Conservation (phyloP, 2,797 vertebrate genomes). For the Mallotus villosus region DNA sequence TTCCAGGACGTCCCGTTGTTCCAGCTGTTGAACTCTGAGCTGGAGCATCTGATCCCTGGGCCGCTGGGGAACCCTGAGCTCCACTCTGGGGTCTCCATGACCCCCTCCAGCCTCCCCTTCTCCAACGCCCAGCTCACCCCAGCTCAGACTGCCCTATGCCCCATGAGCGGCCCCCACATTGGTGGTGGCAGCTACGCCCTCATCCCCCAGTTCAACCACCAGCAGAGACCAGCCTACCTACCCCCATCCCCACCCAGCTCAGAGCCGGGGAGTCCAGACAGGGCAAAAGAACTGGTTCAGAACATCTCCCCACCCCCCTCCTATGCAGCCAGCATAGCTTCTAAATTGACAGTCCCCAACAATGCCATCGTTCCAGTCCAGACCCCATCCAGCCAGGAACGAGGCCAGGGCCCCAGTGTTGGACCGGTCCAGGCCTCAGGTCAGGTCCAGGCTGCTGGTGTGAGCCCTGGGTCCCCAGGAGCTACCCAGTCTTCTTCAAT, state of each 20-base stretch:
- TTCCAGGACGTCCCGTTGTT: constrained; percentile 90
- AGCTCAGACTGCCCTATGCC: constrained; percentile 77
- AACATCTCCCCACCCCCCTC: constrained; percentile 92
- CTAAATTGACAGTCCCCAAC: constrained; percentile 85
- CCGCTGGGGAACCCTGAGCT: constrained; percentile 81
- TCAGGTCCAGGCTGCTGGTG: constrained; percentile 12
- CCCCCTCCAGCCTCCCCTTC: constrained; percentile 77
- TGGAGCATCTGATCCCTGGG: constrained; percentile 82
- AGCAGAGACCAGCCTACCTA: constrained; percentile 83
- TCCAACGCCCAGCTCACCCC: constrained; percentile 76
- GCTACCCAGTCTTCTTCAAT: constrained; percentile 74
- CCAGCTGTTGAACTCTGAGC: constrained; percentile 91
- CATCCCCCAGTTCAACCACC: constrained; percentile 72
- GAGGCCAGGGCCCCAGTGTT: constrained; percentile 35
- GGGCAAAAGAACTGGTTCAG: constrained; percentile 87
- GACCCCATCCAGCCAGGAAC: constrained; percentile 18
- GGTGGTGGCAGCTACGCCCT: constrained; percentile 76
- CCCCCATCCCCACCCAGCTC: constrained; percentile 95
- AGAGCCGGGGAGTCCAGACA: constrained; percentile 91
- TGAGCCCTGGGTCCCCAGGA: constrained; percentile 75
- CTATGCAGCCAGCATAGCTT: constrained; percentile 91
- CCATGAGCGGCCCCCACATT: constrained; percentile 66
- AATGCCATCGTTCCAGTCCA: constrained; percentile 58
- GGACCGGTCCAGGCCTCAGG: constrained; percentile 20
- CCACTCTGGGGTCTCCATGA: constrained; percentile 73